phyloP scores from a whole-genome alignment of 2,113 vertebrate species.

The Scortum barcoo region DNA sequence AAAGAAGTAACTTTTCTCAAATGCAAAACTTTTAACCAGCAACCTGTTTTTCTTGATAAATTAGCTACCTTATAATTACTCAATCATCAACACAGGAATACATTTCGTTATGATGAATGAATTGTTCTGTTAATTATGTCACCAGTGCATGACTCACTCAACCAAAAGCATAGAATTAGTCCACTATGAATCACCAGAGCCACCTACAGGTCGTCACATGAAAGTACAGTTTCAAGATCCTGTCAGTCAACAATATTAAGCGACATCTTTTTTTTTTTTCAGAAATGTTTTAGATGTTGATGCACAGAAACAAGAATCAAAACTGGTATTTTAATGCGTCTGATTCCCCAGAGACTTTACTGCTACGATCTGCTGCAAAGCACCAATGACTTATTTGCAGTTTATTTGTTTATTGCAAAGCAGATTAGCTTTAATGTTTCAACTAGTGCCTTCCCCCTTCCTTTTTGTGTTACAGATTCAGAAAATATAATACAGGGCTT shows the following conservation, averaged over 20 bases:
- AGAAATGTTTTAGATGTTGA: slow-evolving; percentile 15
- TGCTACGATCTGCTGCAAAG: slow-evolving; percentile 57
- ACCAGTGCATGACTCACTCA: not conserved
- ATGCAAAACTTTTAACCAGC: not conserved
- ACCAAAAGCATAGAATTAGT: not conserved
- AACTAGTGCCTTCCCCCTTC: not conserved
- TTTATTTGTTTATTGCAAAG: slow-evolving; percentile 67
- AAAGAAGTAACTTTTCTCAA: not conserved
- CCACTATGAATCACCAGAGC: slow-evolving; percentile 52
- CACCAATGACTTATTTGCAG: slow-evolving; percentile 33
- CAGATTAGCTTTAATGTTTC: slow-evolving; percentile 67
- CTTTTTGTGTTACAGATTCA: slow-evolving; percentile 25
- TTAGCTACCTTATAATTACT: not conserved
- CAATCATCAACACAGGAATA: not conserved
- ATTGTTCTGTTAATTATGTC: not conserved
- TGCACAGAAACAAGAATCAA: not conserved
- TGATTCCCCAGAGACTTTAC: slow-evolving; percentile 66
- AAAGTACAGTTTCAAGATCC: slow-evolving; percentile 37
- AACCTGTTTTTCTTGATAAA: slow-evolving; percentile 17
- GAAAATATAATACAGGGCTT: slow-evolving; percentile 27
- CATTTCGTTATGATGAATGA: slow-evolving; percentile 5
- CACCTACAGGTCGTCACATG: slow-evolving; percentile 56
- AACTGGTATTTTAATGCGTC: slow-evolving; percentile 24
- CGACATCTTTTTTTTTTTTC: not conserved
- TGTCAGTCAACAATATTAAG: not conserved